phyloP scores from a whole-genome alignment of 2,888 invertebrate genomes.

The Phengaris arion region DNA sequence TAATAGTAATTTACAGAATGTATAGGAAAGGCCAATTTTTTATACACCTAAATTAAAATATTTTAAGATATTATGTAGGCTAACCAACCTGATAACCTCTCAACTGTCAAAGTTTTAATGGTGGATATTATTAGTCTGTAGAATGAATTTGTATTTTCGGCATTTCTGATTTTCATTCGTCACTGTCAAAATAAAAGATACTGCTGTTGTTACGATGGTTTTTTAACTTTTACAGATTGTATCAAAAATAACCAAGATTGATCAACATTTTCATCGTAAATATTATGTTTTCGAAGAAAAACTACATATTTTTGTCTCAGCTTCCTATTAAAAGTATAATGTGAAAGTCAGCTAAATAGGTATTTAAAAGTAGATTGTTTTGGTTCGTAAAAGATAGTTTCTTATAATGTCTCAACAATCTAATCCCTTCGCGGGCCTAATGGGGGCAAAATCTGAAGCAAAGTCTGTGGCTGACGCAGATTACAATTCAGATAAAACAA shows the following conservation, averaged over 20 bases:
- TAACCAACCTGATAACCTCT: too few species aligned
- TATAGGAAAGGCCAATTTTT: too few species aligned
- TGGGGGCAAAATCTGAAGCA: constrained; percentile 55
- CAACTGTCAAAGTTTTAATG: too few species aligned
- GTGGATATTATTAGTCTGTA: not conserved
- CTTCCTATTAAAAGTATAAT: constrained; percentile 9
- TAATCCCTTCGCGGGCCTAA: constrained; percentile 69
- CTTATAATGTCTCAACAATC: constrained; percentile 64
- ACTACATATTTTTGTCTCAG: not conserved
- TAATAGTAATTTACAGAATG: too few species aligned
- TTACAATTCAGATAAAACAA: constrained; percentile 45
- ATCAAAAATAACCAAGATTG: constrained; percentile 3
- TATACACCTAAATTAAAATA: too few species aligned
- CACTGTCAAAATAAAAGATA: not conserved
- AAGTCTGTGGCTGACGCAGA: constrained; percentile 47
- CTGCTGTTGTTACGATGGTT: not conserved
- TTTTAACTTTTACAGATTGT: constrained; percentile 13
- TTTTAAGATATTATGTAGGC: too few species aligned
- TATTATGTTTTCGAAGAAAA: not conserved
- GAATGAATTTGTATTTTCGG: constrained; percentile 8
- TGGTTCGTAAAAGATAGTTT: constrained; percentile 37
- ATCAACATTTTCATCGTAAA: not conserved
- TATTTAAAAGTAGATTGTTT: constrained; percentile 36
- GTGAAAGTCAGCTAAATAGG: constrained; percentile 15
- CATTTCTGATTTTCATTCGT: not conserved